A percentile compares a stretch with the other conserved stretches of the same genome.
These are phyloP conservation scores for Melieria picta DNA, from an alignment of 2,888 invertebrate species.

Conservation along the genomic window DNA sequence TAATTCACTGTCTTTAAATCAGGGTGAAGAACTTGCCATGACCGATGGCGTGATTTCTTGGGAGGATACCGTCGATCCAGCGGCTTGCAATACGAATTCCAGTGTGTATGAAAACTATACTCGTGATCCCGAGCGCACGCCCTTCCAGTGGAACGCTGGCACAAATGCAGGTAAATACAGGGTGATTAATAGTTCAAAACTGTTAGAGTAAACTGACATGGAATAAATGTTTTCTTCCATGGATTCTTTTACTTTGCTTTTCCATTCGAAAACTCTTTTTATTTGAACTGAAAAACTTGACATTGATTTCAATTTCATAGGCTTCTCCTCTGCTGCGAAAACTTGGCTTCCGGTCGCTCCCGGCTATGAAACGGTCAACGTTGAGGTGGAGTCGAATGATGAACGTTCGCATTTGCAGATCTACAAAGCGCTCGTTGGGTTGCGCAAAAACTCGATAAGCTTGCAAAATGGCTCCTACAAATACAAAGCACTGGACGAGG, in stretches of 20 bases:
- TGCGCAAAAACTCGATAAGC: slow-evolving; percentile 57
- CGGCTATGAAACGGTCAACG: slow-evolving; percentile 71
- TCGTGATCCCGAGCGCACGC: slow-evolving; percentile 73
- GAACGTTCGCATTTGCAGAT: slow-evolving; percentile 70
- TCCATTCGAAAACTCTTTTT: background rate
- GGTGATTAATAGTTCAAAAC: background rate
- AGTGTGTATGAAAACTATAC: slow-evolving; percentile 69
- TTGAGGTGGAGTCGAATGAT: slow-evolving; percentile 66
- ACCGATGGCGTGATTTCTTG: slow-evolving; percentile 65
- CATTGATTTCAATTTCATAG: slow-evolving; percentile 39
- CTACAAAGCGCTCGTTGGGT: slow-evolving; percentile 68
- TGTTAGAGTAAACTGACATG: background rate
- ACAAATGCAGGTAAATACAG: slow-evolving; percentile 53
- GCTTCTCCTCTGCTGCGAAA: slow-evolving; percentile 59
- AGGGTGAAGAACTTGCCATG: slow-evolving; percentile 80
- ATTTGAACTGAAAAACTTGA: slow-evolving; percentile 35
- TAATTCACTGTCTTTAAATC: background rate
- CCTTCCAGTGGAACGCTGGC: slow-evolving; percentile 71
- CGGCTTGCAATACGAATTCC: slow-evolving; percentile 71
- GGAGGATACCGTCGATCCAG: slow-evolving; percentile 69
- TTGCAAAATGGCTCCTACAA: slow-evolving; percentile 54
- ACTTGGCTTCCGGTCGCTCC: slow-evolving; percentile 66
- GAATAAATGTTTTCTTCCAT: background rate
- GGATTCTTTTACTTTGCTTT: background rate
- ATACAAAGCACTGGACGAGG: slow-evolving; percentile 52